Evolutionary conservation across 2,888 invertebrate species (phyloP).

Genomic region (Idaea straminata): DNA sequence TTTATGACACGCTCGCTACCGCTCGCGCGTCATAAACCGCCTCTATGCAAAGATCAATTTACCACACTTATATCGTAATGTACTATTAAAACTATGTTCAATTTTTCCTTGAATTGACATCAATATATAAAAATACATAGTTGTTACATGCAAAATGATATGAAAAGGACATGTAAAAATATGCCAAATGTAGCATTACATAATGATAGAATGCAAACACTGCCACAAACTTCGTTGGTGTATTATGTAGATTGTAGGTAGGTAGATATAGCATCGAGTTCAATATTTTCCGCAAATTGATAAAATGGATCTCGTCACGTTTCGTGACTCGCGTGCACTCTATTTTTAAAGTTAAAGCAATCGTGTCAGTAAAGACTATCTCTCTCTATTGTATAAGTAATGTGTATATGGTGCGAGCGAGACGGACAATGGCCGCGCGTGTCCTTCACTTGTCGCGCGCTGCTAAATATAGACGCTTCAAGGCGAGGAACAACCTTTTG

Average conservation of each 20-base stretch:
- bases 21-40: too few relatives aligned
- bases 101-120: too few relatives aligned
- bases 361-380: conserved; percentile 46
- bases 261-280: not conserved
- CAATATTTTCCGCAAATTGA: conserved; percentile 39
- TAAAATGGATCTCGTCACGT: conserved; percentile 43
- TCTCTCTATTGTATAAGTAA: conserved; percentile 11
- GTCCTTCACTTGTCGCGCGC: conserved; percentile 71
- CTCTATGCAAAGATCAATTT: too few relatives aligned
- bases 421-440: conserved; percentile 36
- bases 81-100: too few relatives aligned
- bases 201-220: not conserved
- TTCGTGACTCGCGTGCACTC: conserved; percentile 63
- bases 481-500: conserved; percentile 3
- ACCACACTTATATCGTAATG: too few relatives aligned
- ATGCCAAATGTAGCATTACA: too few relatives aligned
- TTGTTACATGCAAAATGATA: too few relatives aligned
- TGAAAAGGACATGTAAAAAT: too few relatives aligned
- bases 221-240: not conserved
- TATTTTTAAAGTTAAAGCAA: conserved; percentile 63
- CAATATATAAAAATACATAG: too few relatives aligned
- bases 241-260: not conserved
- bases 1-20: too few relatives aligned
- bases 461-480: conserved; percentile 43
- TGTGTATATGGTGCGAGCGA: conserved; percentile 37